phyloP scores from a whole-genome alignment of 2,888 invertebrate genomes.

The Acanthopleura granulata region DNA sequence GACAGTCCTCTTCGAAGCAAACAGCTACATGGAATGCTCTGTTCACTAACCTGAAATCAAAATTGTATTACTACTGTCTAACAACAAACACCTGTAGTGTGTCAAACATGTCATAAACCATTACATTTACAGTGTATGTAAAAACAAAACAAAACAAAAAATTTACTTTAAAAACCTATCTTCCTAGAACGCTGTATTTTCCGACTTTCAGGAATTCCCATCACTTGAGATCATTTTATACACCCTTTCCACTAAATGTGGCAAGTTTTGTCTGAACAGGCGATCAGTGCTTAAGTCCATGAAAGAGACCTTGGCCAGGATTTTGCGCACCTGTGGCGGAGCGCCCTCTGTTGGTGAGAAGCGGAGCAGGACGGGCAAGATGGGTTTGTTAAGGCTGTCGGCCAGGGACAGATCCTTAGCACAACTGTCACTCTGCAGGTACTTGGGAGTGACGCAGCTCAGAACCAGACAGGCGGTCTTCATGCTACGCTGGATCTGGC shows the following conservation, averaged over 20 bases:
- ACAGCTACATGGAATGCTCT: too few relatives aligned
- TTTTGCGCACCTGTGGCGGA: slow-evolving; percentile 56
- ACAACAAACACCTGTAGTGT: too few relatives aligned
- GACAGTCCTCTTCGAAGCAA: too few relatives aligned
- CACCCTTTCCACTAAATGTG: slow-evolving; percentile 53
- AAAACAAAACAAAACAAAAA: too few relatives aligned
- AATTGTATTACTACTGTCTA: too few relatives aligned
- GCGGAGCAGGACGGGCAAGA: slow-evolving; percentile 61
- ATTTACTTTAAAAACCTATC: too few relatives aligned
- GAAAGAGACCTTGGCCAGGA: slow-evolving; percentile 51
- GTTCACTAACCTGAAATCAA: too few relatives aligned
- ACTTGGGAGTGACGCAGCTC: slow-evolving; percentile 65
- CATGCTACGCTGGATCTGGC: slow-evolving; percentile 63
- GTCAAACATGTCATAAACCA: too few relatives aligned
- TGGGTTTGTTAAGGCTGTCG: slow-evolving; percentile 61
- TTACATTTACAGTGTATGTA: too few relatives aligned
- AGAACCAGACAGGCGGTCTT: slow-evolving; percentile 57
- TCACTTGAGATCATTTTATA: slow-evolving; percentile 34
- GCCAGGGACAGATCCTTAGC: slow-evolving; percentile 65
- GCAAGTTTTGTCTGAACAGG: slow-evolving; percentile 61
- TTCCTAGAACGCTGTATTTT: too few relatives aligned
- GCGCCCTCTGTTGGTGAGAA: slow-evolving; percentile 65
- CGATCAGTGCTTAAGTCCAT: slow-evolving; percentile 65
- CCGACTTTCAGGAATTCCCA: too few relatives aligned
- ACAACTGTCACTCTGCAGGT: slow-evolving; percentile 67